Percentiles rank a stretch among this genome's conserved stretches.
Conservation (phyloP, 92 coral and sea anemone genomes). For the Phenganax subtilis region DNA sequence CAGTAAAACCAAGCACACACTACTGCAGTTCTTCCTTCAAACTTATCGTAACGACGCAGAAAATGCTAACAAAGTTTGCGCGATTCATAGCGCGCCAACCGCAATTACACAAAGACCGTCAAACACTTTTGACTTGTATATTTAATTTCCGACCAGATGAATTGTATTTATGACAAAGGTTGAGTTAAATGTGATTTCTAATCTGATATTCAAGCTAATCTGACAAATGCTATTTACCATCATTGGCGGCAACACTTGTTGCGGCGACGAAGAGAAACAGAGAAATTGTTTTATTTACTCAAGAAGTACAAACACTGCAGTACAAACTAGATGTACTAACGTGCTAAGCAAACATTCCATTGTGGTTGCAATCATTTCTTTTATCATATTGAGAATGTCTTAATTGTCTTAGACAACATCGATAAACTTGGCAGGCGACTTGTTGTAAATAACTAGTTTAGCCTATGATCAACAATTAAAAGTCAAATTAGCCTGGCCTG, state of each 20-base stretch:
- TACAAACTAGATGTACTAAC: neutral
- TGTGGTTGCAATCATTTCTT: neutral
- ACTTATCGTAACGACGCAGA: constrained; percentile 13
- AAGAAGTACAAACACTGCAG: neutral
- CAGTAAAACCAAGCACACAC: constrained; percentile 12
- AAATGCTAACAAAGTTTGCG: constrained; percentile 33
- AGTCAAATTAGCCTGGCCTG: constrained; percentile 15
- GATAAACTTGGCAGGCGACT: constrained; percentile 17
- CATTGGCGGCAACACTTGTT: constrained; percentile 8
- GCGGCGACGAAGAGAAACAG: neutral
- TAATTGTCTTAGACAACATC: constrained; percentile 10
- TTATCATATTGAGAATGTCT: constrained; percentile 20
- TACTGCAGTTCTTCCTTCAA: neutral
- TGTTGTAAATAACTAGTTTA: constrained; percentile 8
- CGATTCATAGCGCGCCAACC: constrained; percentile 25
- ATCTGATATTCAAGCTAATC: constrained; percentile 22
- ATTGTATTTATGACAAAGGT: constrained; percentile 6
- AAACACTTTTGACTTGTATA: constrained; percentile 9
- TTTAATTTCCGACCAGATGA: constrained; percentile 39
- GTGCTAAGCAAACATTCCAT: constrained; percentile 10
- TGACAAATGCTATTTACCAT: constrained; percentile 19
- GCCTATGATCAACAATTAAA: constrained; percentile 19
- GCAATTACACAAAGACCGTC: neutral
- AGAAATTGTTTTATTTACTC: neutral
- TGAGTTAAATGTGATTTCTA: constrained; percentile 19